A percentile compares a stretch with the other conserved stretches of the same genome.
These are phyloP conservation scores for Rhegmatorhina hoffmannsi DNA, from an alignment of 2,113 vertebrate species.

Conservation along the genomic window DNA sequence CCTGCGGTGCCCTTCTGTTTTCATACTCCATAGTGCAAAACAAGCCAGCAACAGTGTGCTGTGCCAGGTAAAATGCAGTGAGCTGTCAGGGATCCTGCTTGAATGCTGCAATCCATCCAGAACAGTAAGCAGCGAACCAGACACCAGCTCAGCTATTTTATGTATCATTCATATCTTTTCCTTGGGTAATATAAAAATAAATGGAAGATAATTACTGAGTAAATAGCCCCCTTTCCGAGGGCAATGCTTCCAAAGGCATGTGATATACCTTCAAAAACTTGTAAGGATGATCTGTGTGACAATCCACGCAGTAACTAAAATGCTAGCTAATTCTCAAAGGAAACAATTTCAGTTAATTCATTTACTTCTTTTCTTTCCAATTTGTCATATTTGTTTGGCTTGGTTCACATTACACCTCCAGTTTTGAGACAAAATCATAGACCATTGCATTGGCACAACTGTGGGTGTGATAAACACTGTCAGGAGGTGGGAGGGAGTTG, in stretches of 20 bases:
- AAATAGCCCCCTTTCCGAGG: neutral
- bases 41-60: neutral
- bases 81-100: neutral
- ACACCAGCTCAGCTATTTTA: neutral
- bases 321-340: neutral
- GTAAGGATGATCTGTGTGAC: neutral
- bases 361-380: neutral
- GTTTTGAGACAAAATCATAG: constrained; percentile 18
- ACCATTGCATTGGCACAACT: constrained; percentile 5
- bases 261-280: neutral
- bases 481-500: constrained; percentile 15
- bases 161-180: neutral
- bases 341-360: neutral
- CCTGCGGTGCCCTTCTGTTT: constrained; percentile 23
- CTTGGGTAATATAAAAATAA: neutral
- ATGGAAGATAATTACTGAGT: neutral
- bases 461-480: constrained; percentile 37
- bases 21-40: neutral
- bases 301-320: neutral
- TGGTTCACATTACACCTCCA: constrained; percentile 26
- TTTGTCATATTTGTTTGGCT: constrained; percentile 17
- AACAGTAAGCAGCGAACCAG: neutral
- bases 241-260: neutral
- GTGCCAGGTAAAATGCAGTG: neutral
- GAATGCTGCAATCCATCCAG: neutral